phyloP scores from a whole-genome alignment of 2,797 vertebrate species.

The Etheostoma perlongum region DNA sequence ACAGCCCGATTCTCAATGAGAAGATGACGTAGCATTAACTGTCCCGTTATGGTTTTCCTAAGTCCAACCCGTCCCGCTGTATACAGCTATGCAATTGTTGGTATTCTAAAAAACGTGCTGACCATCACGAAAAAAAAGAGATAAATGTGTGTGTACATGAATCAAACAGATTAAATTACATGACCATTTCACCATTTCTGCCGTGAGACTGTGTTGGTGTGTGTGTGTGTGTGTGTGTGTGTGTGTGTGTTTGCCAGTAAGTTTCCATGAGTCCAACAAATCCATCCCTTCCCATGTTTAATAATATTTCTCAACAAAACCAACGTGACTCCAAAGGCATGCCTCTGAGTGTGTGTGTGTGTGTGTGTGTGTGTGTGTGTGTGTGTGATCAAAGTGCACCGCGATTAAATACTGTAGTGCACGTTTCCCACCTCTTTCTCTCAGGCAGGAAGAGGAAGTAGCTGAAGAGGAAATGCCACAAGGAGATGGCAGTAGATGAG shows the following conservation, averaged over 20 bases:
- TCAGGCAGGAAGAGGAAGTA: conserved; percentile 89
- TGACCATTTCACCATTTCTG: no score
- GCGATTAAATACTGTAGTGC: conserved; percentile 23
- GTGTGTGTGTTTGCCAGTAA: not conserved
- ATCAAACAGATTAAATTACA: no score
- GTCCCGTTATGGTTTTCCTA: no score
- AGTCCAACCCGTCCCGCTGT: no score
- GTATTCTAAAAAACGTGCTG: no score
- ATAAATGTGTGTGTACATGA: no score
- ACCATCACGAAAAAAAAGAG: no score
- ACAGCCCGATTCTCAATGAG: no score
- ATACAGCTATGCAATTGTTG: no score
- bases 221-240: no score
- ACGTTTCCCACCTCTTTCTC: not conserved
- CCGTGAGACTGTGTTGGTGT: no score
- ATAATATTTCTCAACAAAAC: conserved; percentile 35
- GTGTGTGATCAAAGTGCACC: conserved; percentile 27
- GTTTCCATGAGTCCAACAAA: conserved; percentile 8
- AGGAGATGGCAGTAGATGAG: conserved; percentile 83
- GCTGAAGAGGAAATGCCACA: conserved; percentile 85
- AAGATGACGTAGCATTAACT: no score
- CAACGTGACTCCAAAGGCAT: conserved; percentile 29
- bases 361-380: conserved; percentile 6
- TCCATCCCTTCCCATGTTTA: conserved; percentile 32
- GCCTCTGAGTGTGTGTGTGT: not conserved